Evolutionary conservation across 1,140 invertebrate genomes (phyloP).

Genomic region (Laupala kohalensis): DNA sequence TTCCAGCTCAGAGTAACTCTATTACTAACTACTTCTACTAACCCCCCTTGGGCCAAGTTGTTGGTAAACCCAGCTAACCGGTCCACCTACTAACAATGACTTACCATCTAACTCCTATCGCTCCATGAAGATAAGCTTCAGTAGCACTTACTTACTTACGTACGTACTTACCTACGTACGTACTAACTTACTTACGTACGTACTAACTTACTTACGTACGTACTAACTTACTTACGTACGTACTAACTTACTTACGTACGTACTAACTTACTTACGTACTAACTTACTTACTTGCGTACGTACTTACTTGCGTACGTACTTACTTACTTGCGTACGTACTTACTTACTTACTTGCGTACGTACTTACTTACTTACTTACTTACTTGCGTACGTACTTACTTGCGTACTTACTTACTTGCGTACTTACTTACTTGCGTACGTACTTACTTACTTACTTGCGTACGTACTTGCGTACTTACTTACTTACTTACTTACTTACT

Average conservation of each 20-base stretch:
- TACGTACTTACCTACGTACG: too few species aligned
- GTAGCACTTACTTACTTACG: too few species aligned
- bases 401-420: background rate
- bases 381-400: background rate
- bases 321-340: conserved; percentile 2
- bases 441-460: conserved; percentile 3
- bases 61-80: too few species aligned
- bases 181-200: conserved; percentile 6
- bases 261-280: conserved; percentile 10
- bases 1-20: too few species aligned
- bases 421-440: background rate
- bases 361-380: conserved; percentile 1
- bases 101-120: too few species aligned
- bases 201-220: conserved; percentile 11
- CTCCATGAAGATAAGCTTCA: too few species aligned
- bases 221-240: conserved; percentile 9
- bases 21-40: too few species aligned
- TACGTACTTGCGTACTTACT: conserved; percentile 1
- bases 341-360: conserved; percentile 1
- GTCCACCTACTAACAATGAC: too few species aligned
- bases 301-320: conserved; percentile 6
- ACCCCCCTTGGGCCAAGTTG: too few species aligned
- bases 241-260: conserved; percentile 11
- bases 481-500: background rate
- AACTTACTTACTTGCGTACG: conserved; percentile 10